Percentiles rank a stretch among this genome's conserved stretches.
Evolutionary conservation across 2,888 invertebrate genomes (phyloP).

Genomic region (Lepas anatifera): DNA sequence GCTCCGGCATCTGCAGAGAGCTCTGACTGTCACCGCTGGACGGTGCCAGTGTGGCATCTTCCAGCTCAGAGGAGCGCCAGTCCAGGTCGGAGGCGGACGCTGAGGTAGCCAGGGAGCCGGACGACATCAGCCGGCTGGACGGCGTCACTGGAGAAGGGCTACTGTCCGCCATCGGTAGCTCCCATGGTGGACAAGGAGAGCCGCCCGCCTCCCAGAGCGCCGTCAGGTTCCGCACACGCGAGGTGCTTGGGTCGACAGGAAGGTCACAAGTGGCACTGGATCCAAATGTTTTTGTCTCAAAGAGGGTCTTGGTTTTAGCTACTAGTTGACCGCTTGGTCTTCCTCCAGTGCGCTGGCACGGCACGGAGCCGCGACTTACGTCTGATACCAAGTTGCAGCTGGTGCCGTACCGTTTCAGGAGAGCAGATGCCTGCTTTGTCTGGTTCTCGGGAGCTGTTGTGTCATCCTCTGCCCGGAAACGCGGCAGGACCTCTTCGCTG

Average conservation of each 20-base stretch:
- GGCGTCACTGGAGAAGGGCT: neutral
- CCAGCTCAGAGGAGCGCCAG: neutral
- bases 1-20: neutral
- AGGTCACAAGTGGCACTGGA: too few species aligned
- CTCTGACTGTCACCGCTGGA: neutral
- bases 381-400: conserved; percentile 17
- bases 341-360: neutral
- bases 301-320: neutral
- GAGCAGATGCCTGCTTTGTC: neutral
- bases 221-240: neutral
- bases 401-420: conserved; percentile 22
- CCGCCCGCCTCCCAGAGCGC: neutral
- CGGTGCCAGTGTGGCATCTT: neutral
- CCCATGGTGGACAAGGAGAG: too few species aligned
- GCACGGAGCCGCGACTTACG: neutral
- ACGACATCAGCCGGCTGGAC: neutral
- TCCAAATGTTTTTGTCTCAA: too few species aligned
- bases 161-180: neutral
- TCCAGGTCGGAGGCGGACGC: neutral
- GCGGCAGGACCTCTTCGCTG: neutral
- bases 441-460: too few species aligned
- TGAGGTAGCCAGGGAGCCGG: neutral
- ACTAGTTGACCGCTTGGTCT: neutral
- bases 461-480: neutral
- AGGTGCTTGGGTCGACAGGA: too few species aligned